These are phyloP conservation scores for Calliscelio sp. DNA, from an alignment of 2,888 invertebrate species.

Conservation along the genomic window DNA sequence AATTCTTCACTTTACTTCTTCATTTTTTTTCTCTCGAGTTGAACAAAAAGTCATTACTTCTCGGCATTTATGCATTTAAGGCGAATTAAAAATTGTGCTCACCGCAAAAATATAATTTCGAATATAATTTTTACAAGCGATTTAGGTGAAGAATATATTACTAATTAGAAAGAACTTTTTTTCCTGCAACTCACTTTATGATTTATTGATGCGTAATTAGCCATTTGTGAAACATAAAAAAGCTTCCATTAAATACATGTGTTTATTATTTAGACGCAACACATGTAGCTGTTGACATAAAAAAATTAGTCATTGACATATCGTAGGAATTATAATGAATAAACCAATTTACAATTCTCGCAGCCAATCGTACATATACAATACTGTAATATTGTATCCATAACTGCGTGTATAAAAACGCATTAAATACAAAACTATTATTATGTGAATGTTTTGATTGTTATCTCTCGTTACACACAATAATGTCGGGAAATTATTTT, in stretches of 20 bases:
- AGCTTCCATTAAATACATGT: not conserved
- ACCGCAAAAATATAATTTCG: constrained; percentile 34
- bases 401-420: constrained; percentile 52
- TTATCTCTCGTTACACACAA: constrained; percentile 47
- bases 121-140: constrained; percentile 28
- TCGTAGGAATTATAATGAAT: constrained; percentile 53
- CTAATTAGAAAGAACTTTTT: constrained; percentile 9
- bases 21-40: constrained; percentile 10
- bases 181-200: not conserved
- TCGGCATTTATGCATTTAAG: constrained; percentile 34
- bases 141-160: not conserved
- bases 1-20: constrained; percentile 21
- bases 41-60: constrained; percentile 36
- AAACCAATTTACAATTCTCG: constrained; percentile 58
- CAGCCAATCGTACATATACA: no score
- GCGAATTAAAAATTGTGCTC: not conserved
- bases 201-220: constrained; percentile 3
- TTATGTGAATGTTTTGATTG: constrained; percentile 53
- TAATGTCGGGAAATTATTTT: constrained; percentile 43
- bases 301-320: constrained; percentile 56
- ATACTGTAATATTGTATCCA: constrained; percentile 43
- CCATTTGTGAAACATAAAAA: not conserved
- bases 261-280: constrained; percentile 46
- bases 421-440: constrained; percentile 46
- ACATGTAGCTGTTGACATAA: constrained; percentile 40